phyloP scores from a whole-genome alignment of 2,797 vertebrate species.

The Atherinosoma microstoma region DNA sequence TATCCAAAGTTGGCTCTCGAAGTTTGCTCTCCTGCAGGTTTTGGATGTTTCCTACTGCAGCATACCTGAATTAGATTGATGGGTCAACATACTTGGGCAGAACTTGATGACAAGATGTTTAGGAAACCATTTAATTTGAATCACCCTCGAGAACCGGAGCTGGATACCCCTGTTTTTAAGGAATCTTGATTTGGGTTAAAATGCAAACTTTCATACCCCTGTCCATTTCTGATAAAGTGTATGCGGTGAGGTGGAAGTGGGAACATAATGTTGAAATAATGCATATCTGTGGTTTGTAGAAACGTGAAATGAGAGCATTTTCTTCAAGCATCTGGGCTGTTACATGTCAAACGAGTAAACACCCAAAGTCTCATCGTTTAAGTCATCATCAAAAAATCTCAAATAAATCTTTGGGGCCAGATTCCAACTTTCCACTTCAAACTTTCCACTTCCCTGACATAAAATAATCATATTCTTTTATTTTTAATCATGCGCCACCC shows the following conservation, averaged over 20 bases:
- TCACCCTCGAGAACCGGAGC: too few relatives aligned
- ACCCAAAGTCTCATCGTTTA: neutral
- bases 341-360: neutral
- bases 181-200: neutral
- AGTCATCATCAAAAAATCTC: neutral
- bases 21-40: too few relatives aligned
- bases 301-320: neutral
- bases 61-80: too few relatives aligned
- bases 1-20: too few relatives aligned
- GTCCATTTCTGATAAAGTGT: neutral
- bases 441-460: neutral
- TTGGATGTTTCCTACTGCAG: too few relatives aligned
- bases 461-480: neutral
- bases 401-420: neutral
- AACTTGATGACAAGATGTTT: too few relatives aligned
- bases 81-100: too few relatives aligned
- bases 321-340: neutral
- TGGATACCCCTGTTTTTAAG: too few relatives aligned
- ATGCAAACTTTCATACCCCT: neutral
- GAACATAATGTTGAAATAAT: neutral
- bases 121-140: too few relatives aligned
- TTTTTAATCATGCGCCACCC: slow-evolving; percentile 23
- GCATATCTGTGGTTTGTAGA: neutral
- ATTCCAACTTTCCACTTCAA: neutral
- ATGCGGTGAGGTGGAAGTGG: neutral